phyloP scores from a whole-genome alignment of 2,888 invertebrate genomes.

The Fragum sueziense region DNA sequence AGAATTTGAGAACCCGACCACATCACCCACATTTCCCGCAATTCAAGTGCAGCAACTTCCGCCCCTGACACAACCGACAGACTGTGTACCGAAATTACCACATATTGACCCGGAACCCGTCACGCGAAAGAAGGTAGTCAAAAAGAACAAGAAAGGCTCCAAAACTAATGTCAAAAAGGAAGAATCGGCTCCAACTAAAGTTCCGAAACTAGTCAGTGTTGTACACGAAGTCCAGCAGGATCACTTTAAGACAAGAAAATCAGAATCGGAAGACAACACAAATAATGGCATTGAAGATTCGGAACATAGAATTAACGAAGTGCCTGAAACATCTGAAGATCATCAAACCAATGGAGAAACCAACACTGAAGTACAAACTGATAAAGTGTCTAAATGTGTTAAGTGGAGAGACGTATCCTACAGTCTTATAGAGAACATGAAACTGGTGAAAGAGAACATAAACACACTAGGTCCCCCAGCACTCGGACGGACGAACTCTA shows the following conservation, averaged over 20 bases:
- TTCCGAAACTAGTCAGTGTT: slow-evolving; percentile 1
- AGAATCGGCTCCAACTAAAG: not conserved
- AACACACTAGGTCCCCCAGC: not conserved
- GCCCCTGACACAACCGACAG: slow-evolving; percentile 26
- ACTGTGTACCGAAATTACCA: not conserved
- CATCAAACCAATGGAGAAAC: no score
- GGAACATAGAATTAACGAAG: not conserved
- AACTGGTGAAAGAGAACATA: not conserved
- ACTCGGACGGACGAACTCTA: slow-evolving; percentile 20
- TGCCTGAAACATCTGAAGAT: not conserved
- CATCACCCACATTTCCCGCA: slow-evolving; percentile 42
- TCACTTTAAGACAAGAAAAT: not conserved
- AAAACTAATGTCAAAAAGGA: not conserved
- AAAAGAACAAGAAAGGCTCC: not conserved
- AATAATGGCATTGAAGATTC: not conserved
- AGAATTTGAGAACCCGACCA: not conserved
- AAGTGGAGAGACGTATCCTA: slow-evolving; percentile 22
- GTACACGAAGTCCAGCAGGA: not conserved
- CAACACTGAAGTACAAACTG: not conserved
- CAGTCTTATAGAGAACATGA: slow-evolving; percentile 4
- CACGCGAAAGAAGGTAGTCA: not conserved
- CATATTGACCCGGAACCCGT: not conserved
- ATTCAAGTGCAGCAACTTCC: slow-evolving; percentile 59
- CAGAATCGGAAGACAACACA: not conserved
- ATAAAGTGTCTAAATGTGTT: not conserved